phyloP scores from a whole-genome alignment of 2,113 vertebrate genomes.

The Mionectes macconnelli region DNA sequence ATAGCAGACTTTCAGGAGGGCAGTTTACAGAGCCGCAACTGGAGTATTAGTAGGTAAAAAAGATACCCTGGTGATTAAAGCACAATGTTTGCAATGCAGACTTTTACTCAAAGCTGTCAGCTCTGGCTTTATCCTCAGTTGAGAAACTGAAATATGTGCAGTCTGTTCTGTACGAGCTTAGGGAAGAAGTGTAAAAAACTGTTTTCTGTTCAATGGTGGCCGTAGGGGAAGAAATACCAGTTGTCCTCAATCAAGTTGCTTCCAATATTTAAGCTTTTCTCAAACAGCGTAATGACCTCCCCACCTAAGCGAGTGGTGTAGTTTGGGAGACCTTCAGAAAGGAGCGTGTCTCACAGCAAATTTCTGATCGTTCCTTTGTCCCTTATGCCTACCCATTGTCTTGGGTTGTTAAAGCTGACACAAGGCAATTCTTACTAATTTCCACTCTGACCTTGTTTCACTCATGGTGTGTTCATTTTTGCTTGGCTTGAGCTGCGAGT shows the following conservation, averaged over 20 bases:
- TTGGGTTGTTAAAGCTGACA: background rate
- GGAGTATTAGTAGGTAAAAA: background rate
- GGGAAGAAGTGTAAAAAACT: slow-evolving; percentile 1
- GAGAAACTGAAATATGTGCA: slow-evolving; percentile 24
- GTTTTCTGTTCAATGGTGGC: background rate
- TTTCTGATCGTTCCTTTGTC: background rate
- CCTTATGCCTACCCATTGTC: too few relatives aligned
- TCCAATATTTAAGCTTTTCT: background rate
- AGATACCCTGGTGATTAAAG: slow-evolving; percentile 3
- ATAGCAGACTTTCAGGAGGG: background rate
- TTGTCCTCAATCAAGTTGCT: slow-evolving; percentile 19
- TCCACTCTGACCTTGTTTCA: background rate
- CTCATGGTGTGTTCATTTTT: background rate
- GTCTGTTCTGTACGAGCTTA: slow-evolving; percentile 34
- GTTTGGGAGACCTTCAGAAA: background rate
- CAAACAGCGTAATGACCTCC: background rate
- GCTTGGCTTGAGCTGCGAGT: background rate
- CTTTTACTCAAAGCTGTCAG: slow-evolving; percentile 9
- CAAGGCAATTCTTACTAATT: background rate
- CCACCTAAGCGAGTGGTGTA: background rate
- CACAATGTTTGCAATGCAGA: background rate
- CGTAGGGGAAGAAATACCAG: background rate
- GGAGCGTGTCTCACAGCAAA: background rate
- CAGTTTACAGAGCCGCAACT: background rate
- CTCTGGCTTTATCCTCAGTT: background rate